These are phyloP conservation scores for Elgaria multicarinata DNA, from an alignment of 2,113 vertebrate genomes.

Conservation along the genomic window DNA sequence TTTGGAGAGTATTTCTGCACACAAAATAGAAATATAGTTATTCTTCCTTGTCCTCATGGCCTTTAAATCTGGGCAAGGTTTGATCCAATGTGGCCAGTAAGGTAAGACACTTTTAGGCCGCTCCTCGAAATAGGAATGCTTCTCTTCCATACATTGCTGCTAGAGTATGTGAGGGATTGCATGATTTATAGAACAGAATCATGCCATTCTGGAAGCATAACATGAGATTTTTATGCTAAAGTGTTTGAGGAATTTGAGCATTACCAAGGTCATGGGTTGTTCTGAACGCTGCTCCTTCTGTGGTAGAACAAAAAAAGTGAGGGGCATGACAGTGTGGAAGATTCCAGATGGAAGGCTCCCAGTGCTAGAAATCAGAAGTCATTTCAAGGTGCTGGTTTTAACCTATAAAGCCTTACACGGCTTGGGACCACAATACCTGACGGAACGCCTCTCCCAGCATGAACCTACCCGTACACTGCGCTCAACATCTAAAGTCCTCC, in stretches of 20 bases:
- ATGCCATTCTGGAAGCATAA: background rate
- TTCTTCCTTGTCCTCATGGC: background rate
- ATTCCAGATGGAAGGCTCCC: no score
- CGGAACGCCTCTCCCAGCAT: no score
- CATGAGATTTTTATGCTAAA: background rate
- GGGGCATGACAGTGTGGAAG: background rate
- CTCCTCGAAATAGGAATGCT: background rate
- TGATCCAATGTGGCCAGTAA: background rate
- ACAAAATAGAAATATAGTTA: conserved; percentile 11
- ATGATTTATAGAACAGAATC: background rate
- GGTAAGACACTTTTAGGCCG: no score
- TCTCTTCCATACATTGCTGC: background rate
- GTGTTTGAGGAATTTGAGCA: background rate
- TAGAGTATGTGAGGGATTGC: background rate
- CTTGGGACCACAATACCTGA: no score
- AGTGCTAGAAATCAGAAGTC: no score
- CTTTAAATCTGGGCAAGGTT: background rate
- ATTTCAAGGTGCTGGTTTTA: no score
- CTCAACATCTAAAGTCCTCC: no score
- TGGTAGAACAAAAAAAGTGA: background rate
- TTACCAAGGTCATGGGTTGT: no score
- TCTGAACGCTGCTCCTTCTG: background rate
- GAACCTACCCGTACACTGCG: no score
- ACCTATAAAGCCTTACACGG: no score
- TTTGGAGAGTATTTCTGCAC: background rate